phyloP scores from a whole-genome alignment of 1,140 invertebrate species.

The Manduca sexta region DNA sequence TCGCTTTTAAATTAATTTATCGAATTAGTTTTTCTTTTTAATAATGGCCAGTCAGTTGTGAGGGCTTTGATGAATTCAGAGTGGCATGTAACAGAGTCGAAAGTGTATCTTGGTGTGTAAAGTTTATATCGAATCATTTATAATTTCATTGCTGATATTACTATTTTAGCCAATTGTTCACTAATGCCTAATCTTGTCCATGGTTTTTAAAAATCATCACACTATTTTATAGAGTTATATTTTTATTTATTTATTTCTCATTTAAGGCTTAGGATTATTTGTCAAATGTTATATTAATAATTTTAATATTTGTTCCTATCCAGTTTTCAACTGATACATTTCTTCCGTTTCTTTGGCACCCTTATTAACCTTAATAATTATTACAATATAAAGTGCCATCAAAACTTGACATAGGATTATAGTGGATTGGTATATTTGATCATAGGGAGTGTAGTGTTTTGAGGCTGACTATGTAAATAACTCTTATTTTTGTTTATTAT shows the following conservation, averaged over 20 bases:
- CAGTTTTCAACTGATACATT: neutral
- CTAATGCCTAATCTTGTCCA: conserved; percentile 68
- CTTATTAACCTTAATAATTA: conserved; percentile 5
- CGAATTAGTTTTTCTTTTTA: too few species aligned
- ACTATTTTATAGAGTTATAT: conserved; percentile 54
- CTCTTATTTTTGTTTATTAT: conserved; percentile 54
- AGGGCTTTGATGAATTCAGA: too few species aligned
- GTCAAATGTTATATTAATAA: conserved; percentile 14
- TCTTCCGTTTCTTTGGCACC: neutral
- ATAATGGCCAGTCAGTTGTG: too few species aligned
- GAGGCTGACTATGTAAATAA: conserved; percentile 56
- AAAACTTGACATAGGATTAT: conserved; percentile 14
- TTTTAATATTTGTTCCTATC: conserved; percentile 57
- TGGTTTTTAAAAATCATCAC: conserved; percentile 62
- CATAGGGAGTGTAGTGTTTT: conserved; percentile 18
- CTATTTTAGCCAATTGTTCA: conserved; percentile 40
- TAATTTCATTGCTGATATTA: conserved; percentile 21
- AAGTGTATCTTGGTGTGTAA: too few species aligned
- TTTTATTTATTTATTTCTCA: conserved; percentile 62
- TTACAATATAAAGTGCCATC: conserved; percentile 43
- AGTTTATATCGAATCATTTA: neutral
- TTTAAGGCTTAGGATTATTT: conserved; percentile 41
- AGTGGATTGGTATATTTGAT: conserved; percentile 2
- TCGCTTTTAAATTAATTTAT: too few species aligned
- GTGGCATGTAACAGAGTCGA: too few species aligned